phyloP scores from a whole-genome alignment of 2,113 vertebrate species.

The Trochalopteron elliotii region DNA sequence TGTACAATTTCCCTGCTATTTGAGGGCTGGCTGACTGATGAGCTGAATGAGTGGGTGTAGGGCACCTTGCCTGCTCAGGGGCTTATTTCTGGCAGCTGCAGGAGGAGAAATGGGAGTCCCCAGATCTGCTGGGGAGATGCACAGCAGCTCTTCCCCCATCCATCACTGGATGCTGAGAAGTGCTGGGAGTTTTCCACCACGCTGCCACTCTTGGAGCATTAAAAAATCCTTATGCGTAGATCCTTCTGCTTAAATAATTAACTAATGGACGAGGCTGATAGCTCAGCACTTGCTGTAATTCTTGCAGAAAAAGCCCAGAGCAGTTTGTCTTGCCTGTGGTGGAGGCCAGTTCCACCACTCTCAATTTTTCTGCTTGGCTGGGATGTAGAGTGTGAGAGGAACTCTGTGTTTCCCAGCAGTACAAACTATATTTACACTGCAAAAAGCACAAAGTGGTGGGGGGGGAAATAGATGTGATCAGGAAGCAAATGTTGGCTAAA shows the following conservation, averaged over 20 bases:
- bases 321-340: not conserved
- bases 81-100: not conserved
- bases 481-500: not conserved
- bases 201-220: slow-evolving; percentile 10
- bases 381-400: not conserved
- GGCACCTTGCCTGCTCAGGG: not conserved
- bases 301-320: not conserved
- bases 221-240: slow-evolving; percentile 40
- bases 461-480: accelerated
- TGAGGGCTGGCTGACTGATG: not conserved
- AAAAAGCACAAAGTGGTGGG: not conserved
- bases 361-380: not conserved
- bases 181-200: slow-evolving; percentile 38
- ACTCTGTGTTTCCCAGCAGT: not conserved
- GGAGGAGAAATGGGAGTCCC: slow-evolving; percentile 22
- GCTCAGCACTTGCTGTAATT: slow-evolving; percentile 60
- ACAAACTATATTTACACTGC: not conserved
- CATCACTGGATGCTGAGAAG: slow-evolving; percentile 9
- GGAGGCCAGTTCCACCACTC: not conserved
- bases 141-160: slow-evolving; percentile 4
- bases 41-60: not conserved
- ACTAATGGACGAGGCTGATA: slow-evolving; percentile 63
- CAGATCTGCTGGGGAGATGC: not conserved
- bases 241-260: slow-evolving; percentile 67
- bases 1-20: not conserved